phyloP scores from a whole-genome alignment of 2,797 vertebrate species.

The Alectoris magna region DNA sequence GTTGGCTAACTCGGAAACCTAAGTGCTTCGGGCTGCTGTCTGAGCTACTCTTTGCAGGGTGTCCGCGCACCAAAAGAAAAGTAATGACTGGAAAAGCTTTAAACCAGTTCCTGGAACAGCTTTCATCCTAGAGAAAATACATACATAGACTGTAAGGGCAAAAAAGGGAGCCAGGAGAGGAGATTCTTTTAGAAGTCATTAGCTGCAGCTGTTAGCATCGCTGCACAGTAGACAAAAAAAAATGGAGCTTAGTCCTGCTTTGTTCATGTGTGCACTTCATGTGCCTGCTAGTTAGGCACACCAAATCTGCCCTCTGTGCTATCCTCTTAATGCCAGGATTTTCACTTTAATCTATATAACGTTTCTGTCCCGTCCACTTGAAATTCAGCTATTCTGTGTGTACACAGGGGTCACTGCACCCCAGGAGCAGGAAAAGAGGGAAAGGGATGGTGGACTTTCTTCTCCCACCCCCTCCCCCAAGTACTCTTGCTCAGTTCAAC shows the following conservation, averaged over 20 bases:
- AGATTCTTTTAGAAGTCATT: constrained; percentile 29
- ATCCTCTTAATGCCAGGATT: not conserved
- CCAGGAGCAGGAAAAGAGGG: not conserved
- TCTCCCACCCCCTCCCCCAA: not conserved
- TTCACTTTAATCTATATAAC: not conserved
- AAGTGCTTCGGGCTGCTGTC: constrained; percentile 39
- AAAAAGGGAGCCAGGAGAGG: constrained; percentile 1
- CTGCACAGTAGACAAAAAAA: not conserved
- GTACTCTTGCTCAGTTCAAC: not conserved
- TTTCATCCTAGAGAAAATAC: not conserved
- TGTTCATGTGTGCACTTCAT: not conserved
- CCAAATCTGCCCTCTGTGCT: not conserved
- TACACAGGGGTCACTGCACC: not conserved
- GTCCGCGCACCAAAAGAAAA: constrained; percentile 19
- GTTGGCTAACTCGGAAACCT: constrained; percentile 36
- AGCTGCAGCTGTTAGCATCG: not conserved
- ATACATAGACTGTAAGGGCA: not conserved
- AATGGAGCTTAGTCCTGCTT: not conserved
- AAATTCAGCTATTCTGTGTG: not conserved
- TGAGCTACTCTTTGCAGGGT: not conserved
- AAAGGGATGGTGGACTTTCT: not conserved
- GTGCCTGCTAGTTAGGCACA: not conserved
- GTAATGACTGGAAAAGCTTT: constrained; percentile 21
- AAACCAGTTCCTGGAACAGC: constrained; percentile 33
- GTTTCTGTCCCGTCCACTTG: not conserved